phyloP scores from a whole-genome alignment of 92 coral and sea anemone species.

The Anthopleura xanthogrammica region DNA sequence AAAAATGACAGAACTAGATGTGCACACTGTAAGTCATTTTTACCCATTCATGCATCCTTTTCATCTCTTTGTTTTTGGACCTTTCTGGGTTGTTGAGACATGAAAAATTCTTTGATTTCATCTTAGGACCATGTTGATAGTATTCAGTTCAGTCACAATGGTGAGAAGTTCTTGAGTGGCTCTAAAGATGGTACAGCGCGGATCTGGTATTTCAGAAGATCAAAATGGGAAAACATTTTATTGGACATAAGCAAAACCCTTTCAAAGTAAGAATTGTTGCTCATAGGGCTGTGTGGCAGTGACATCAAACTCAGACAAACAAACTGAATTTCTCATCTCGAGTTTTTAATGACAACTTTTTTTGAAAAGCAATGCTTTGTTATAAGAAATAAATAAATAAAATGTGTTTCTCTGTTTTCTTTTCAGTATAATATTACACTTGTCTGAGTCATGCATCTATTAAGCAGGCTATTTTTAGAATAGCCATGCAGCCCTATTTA shows the following conservation, averaged over 20 bases:
- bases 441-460: no score
- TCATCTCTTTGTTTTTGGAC: background rate
- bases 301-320: no score
- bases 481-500: background rate
- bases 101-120: background rate
- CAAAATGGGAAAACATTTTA: slow-evolving; percentile 83
- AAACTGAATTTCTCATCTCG: no score
- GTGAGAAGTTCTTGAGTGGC: slow-evolving; percentile 96
- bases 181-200: slow-evolving; percentile 97
- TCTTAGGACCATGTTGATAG: slow-evolving; percentile 97
- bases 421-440: no score
- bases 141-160: slow-evolving; percentile 90
- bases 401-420: no score
- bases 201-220: slow-evolving; percentile 89
- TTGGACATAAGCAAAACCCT: slow-evolving; percentile 72
- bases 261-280: slow-evolving; percentile 52
- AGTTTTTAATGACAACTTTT: no score
- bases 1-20: slow-evolving; percentile 90
- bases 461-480: no score
- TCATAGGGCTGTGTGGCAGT: no score
- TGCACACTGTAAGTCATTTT: slow-evolving; percentile 66
- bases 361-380: no score
- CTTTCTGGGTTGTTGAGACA: background rate
- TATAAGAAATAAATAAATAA: no score
- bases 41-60: background rate